phyloP scores from a whole-genome alignment of 2,797 vertebrate genomes.

The Epinephelus malabaricus region DNA sequence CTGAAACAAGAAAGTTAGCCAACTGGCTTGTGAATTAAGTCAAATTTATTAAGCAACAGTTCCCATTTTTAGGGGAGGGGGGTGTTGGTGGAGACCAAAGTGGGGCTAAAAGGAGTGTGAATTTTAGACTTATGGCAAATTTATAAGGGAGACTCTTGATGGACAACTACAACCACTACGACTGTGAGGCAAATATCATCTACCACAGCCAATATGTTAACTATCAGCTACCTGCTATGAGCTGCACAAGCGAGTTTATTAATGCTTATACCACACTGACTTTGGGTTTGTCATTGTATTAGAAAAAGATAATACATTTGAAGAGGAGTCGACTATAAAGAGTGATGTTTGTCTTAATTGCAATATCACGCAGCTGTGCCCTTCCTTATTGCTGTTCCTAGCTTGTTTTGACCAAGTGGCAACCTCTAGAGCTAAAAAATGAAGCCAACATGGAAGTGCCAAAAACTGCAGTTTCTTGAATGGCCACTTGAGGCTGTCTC shows the following conservation, averaged over 20 bases:
- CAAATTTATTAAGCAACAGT: not conserved
- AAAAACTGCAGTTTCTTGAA: too few relatives aligned
- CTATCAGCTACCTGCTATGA: not conserved
- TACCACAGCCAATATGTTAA: not conserved
- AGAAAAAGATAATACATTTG: too few relatives aligned
- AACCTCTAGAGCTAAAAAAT: too few relatives aligned
- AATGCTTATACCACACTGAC: not conserved
- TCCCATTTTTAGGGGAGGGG: not conserved
- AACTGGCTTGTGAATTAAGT: not conserved
- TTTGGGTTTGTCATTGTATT: not conserved
- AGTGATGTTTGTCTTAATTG: not conserved
- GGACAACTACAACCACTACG: not conserved
- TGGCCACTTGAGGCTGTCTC: too few relatives aligned
- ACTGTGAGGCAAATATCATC: not conserved
- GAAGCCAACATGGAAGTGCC: too few relatives aligned
- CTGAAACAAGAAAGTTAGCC: not conserved
- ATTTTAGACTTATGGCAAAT: not conserved
- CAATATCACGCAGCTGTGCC: not conserved
- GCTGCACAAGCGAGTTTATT: not conserved
- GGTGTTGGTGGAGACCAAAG: not conserved
- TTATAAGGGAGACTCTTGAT: too few relatives aligned
- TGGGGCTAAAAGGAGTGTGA: not conserved
- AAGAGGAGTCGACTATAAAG: not conserved
- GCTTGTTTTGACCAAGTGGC: not conserved
- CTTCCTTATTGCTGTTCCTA: not conserved